Evolutionary conservation across 2,113 vertebrate genomes (phyloP), one percentile per base, ranked within the genome.

Genomic region (Nematolebias whitei): DNA sequence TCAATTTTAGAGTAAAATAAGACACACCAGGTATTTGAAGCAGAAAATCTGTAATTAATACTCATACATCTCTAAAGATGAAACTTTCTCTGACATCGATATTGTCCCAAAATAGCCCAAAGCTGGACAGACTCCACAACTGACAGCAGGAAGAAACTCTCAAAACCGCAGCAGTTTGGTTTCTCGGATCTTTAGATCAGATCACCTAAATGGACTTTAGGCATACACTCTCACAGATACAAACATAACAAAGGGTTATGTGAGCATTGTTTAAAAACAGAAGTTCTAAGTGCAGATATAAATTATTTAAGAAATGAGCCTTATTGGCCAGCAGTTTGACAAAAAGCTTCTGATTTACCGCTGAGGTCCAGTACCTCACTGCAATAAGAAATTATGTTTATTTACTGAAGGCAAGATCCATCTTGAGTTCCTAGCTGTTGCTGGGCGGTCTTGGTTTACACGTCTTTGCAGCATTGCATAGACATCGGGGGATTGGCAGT

Each of bases 31-130:
- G 74, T 63, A 61, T 24, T 74, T 51, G 35, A 71, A 70, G 77
- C 53, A 35, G 39, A 83, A 22, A 56, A 44, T 19, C 74, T 63
- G 22, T 45, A 57, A 82, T 78, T 71, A 74, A 65, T n/a, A 14
- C 63, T 73, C 6, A n/a, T 53, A 59, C 43, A 51, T 71, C 61
- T 80, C 51, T 45, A 54, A 63, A 82, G 60, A 69, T 66, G 52
- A 75, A 66, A 66, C 65, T 71, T 54, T 56, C 56, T 82, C 53
- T 22, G 66, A 51, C 51, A 80, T 85, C 15, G 63, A 82, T 87
- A 43, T 76, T 68, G 15, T 60, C 80, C 74, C 66, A 82, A 86
- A 89, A 87, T 87, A 87, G 74, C 55, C 20, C 44, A 14, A 14
- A 59, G 66, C 14, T 82, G 78, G 63, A 69, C 64, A 47, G 22